Evolutionary conservation across 2,113 vertebrate genomes (phyloP).

Genomic region (Microtus oregoni): DNA sequence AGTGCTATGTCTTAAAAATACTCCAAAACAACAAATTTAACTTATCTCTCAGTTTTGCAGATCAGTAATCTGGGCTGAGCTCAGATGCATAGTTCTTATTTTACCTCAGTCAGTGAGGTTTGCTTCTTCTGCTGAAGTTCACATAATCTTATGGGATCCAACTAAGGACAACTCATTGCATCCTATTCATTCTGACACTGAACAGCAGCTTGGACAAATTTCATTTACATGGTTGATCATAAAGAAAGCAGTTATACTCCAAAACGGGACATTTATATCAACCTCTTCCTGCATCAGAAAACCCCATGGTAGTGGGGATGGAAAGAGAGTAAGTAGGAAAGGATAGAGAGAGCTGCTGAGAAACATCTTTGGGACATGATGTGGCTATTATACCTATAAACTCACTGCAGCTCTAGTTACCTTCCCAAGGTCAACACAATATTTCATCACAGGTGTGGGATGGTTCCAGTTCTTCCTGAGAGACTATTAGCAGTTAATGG

Average conservation of each 20-base stretch:
- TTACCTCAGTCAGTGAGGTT: not conserved
- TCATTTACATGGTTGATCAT: not conserved
- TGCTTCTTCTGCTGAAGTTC: not conserved
- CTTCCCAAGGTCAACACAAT: no score
- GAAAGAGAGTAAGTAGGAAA: not conserved
- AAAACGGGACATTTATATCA: not conserved
- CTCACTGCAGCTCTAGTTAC: not conserved
- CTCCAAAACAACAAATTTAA: not conserved
- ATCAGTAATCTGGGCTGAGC: not conserved
- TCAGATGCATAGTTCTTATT: not conserved
- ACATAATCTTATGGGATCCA: no score
- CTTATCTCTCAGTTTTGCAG: not conserved
- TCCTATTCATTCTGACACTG: not conserved
- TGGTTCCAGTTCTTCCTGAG: not conserved
- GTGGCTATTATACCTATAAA: not conserved
- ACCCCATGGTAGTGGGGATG: no score
- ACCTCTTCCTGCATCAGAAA: not conserved
- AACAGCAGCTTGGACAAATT: not conserved
- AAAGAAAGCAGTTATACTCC: not conserved
- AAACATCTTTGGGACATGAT: not conserved
- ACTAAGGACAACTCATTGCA: not conserved
- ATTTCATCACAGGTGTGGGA: not conserved
- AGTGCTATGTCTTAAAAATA: not conserved
- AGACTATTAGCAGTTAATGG: not conserved
- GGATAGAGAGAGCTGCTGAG: not conserved